A percentile compares a stretch with the other conserved stretches of the same genome.
These are phyloP conservation scores for Natrix natrix DNA, from an alignment of 2,797 vertebrate species.

Conservation along the genomic window DNA sequence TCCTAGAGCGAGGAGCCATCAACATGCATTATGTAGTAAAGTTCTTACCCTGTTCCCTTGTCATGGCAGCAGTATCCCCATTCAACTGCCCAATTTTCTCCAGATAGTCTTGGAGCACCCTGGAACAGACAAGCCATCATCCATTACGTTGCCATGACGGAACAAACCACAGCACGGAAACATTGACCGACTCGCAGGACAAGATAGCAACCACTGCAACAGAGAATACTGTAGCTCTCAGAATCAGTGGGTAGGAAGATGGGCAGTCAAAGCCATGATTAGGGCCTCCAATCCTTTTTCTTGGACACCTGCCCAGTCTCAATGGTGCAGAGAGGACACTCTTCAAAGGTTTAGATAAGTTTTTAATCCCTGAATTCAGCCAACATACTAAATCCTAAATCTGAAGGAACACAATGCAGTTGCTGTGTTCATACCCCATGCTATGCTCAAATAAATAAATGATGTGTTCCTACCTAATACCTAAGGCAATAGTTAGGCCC, in stretches of 20 bases:
- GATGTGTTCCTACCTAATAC: not conserved
- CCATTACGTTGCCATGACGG: not conserved
- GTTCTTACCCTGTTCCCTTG: conserved; percentile 76
- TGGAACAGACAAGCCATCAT: conserved; percentile 38
- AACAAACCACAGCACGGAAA: too few relatives aligned
- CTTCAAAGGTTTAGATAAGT: not conserved
- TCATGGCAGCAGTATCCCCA: conserved; percentile 69
- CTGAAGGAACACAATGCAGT: not conserved
- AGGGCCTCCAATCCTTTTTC: not conserved
- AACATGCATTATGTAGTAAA: conserved; percentile 47
- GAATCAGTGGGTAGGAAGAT: not conserved
- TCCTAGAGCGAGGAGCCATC: not conserved
- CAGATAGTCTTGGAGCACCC: conserved; percentile 76
- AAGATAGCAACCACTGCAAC: not conserved
- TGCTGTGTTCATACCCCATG: not conserved
- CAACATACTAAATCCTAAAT: not conserved
- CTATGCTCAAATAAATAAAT: not conserved
- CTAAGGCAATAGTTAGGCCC: not conserved
- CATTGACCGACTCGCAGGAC: fast-evolving
- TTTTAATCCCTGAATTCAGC: not conserved
- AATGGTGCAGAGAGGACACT: not conserved
- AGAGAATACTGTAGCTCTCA: not conserved
- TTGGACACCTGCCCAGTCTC: not conserved
- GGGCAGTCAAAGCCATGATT: not conserved
- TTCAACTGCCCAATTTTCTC: conserved; percentile 66